Evolutionary conservation across 2,888 invertebrate genomes (phyloP).

Genomic region (Heliconius aoede): DNA sequence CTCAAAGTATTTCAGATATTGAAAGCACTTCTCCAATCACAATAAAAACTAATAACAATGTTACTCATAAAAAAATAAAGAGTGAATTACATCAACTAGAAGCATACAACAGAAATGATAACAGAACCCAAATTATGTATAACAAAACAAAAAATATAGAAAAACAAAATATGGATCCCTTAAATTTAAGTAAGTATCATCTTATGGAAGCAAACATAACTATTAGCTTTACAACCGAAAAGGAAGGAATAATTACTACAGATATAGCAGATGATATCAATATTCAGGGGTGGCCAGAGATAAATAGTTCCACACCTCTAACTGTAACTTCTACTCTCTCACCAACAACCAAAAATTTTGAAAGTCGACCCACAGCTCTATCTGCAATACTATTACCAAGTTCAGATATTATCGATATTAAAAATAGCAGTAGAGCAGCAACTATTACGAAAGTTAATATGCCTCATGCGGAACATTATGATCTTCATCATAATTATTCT

Average conservation of each 20-base stretch:
- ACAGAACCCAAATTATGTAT: slow-evolving; percentile 72
- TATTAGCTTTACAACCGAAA: slow-evolving; percentile 75
- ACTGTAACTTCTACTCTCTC: slow-evolving; percentile 60
- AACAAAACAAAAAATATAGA: slow-evolving; percentile 76
- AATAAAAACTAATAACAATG: slow-evolving; percentile 61
- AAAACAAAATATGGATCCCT: slow-evolving; percentile 71
- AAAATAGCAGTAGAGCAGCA: slow-evolving; percentile 69
- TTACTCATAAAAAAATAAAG: slow-evolving; percentile 69
- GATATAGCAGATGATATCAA: slow-evolving; percentile 77
- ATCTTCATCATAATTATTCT: slow-evolving; percentile 64
- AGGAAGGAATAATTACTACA: slow-evolving; percentile 76
- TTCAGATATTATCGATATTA: slow-evolving; percentile 60
- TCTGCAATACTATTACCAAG: slow-evolving; percentile 86
- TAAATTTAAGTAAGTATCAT: slow-evolving; percentile 72
- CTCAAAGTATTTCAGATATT: slow-evolving; percentile 55
- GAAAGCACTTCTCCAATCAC: slow-evolving; percentile 60
- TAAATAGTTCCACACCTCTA: slow-evolving; percentile 64
- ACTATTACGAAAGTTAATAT: slow-evolving; percentile 77
- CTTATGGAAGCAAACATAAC: slow-evolving; percentile 77
- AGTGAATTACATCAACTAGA: slow-evolving; percentile 77
- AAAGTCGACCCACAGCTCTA: slow-evolving; percentile 78
- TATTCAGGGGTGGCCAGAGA: slow-evolving; percentile 72
- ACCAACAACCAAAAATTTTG: slow-evolving; percentile 66
- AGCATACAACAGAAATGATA: slow-evolving; percentile 71
- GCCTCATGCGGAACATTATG: slow-evolving; percentile 69